Conservation (phyloP, 1,140 invertebrate species). For the Macrosteles quadrilineatus region DNA sequence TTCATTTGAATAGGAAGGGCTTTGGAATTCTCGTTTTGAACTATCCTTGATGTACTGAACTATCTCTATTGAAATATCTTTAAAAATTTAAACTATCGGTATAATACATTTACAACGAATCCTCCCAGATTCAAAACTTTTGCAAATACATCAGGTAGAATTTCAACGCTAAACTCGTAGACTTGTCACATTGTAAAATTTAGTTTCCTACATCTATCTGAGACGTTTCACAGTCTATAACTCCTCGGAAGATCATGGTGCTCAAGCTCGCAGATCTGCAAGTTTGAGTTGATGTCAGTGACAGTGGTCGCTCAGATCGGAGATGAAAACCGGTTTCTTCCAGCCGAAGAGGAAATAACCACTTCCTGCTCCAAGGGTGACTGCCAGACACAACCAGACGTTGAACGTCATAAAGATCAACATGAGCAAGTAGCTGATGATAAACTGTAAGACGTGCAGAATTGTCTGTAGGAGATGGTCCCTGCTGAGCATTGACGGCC, state of each 20-base stretch:
- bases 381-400: constrained; percentile 86
- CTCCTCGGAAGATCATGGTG: constrained; percentile 2
- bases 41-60: too few relatives aligned
- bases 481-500: constrained; percentile 74
- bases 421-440: constrained; percentile 93
- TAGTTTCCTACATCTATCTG: too few relatives aligned
- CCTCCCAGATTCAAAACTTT: too few relatives aligned
- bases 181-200: too few relatives aligned
- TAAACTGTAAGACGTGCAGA: constrained; percentile 87
- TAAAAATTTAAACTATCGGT: too few relatives aligned
- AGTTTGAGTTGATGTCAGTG: constrained; percentile 61
- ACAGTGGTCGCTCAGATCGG: constrained; percentile 94
- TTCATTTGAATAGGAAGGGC: too few relatives aligned
- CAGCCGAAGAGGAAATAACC: constrained; percentile 95
- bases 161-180: too few relatives aligned
- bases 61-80: too few relatives aligned
- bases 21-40: too few relatives aligned
- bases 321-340: constrained; percentile 85
- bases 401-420: constrained; percentile 99
- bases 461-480: constrained; percentile 85
- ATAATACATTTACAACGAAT: too few relatives aligned
- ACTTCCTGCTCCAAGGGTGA: constrained; percentile 84
- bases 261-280: not conserved
- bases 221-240: too few relatives aligned
- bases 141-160: too few relatives aligned